phyloP scores from a whole-genome alignment of 2,113 vertebrate genomes.

The Gorilla gorilla region DNA sequence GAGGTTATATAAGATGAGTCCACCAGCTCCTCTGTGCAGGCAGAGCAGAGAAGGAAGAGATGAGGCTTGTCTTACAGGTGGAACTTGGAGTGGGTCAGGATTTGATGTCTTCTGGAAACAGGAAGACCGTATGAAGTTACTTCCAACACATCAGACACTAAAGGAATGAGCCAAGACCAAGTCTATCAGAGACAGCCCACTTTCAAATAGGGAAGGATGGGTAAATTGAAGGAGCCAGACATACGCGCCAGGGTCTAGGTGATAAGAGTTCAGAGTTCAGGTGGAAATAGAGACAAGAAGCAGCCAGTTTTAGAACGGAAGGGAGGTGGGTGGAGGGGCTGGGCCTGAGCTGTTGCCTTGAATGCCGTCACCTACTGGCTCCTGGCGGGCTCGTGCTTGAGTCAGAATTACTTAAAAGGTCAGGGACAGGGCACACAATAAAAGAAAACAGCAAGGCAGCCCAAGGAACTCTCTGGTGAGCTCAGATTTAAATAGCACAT shows the following conservation, averaged over 20 bases:
- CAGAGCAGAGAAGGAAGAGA: not conserved
- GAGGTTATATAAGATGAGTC: no score
- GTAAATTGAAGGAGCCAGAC: not conserved
- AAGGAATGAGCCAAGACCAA: not conserved
- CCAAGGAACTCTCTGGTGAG: not conserved
- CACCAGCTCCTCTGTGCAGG: not conserved
- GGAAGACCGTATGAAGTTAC: not conserved
- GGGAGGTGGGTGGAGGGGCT: not conserved
- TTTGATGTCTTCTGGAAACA: not conserved
- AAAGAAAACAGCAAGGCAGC: not conserved
- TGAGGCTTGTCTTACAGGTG: not conserved
- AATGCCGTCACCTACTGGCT: not conserved
- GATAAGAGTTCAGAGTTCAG: not conserved
- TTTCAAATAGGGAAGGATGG: not conserved
- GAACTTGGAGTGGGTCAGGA: not conserved
- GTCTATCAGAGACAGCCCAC: not conserved
- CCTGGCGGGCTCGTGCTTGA: not conserved
- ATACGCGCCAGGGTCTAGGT: not conserved
- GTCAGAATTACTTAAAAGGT: constrained; percentile 25
- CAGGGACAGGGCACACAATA: not conserved
- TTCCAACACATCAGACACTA: not conserved
- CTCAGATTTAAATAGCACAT: constrained; percentile 57
- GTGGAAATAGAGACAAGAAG: not conserved
- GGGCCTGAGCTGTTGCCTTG: not conserved
- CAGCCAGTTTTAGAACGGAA: not conserved